phyloP scores from a whole-genome alignment of 2,797 vertebrate species.

The Rhinella marina region DNA sequence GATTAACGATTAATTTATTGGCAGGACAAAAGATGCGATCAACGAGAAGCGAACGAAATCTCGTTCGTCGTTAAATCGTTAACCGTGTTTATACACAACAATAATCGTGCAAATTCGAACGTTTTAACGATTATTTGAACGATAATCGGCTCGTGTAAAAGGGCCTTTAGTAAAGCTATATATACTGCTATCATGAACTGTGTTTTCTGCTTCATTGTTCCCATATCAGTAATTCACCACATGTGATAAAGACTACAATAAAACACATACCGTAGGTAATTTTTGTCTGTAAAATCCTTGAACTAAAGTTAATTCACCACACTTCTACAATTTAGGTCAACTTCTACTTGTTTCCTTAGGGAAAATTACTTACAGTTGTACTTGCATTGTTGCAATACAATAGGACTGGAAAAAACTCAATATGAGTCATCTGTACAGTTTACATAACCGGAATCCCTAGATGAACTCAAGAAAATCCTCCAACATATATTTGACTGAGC shows the following conservation, averaged over 20 bases:
- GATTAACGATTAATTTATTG: too few species aligned
- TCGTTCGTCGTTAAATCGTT: too few species aligned
- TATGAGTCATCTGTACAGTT: conserved; percentile 41
- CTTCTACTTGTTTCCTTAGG: conserved; percentile 36
- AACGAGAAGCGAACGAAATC: too few species aligned
- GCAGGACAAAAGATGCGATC: too few species aligned
- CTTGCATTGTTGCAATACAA: conserved; percentile 34
- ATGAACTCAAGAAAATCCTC: conserved; percentile 47
- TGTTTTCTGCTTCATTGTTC: background rate
- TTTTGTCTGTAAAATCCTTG: background rate
- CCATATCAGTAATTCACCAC: background rate
- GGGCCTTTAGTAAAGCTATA: background rate
- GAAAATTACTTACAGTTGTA: conserved; percentile 30
- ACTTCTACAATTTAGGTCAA: conserved; percentile 39
- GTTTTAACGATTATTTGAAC: too few species aligned
- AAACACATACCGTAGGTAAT: background rate
- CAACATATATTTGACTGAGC: conserved; percentile 15
- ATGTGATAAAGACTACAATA: background rate
- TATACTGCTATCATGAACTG: background rate
- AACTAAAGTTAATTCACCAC: conserved; percentile 19
- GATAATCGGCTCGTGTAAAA: too few species aligned
- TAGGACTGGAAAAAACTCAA: conserved; percentile 30
- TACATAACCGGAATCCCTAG: conserved; percentile 53
- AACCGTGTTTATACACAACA: too few species aligned
- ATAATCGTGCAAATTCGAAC: too few species aligned